phyloP scores from a whole-genome alignment of 2,888 invertebrate genomes.

The Patella caerulea region DNA sequence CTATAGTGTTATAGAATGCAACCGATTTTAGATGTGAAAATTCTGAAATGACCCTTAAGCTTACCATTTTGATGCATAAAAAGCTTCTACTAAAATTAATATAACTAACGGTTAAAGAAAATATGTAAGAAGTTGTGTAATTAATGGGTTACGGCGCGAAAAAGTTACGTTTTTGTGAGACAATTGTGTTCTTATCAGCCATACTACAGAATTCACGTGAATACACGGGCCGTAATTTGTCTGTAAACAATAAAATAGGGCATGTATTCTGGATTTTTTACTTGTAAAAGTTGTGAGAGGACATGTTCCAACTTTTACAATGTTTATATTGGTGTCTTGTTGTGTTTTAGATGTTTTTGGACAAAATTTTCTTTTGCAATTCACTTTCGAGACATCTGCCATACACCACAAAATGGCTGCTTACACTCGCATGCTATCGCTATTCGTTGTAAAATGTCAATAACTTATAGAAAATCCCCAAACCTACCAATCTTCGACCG shows the following conservation, averaged over 20 bases:
- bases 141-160: not conserved
- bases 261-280: not conserved
- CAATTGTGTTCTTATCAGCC: too few relatives aligned
- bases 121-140: too few relatives aligned
- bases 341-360: not conserved
- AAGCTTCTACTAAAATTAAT: too few relatives aligned
- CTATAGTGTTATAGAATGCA: not conserved
- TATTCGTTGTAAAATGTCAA: slow-evolving; percentile 22
- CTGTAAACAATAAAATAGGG: not conserved
- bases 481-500: slow-evolving; percentile 63
- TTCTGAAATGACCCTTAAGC: not conserved
- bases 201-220: not conserved
- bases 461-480: slow-evolving; percentile 37
- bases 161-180: not conserved
- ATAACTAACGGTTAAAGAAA: too few relatives aligned
- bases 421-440: slow-evolving; percentile 32
- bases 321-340: not conserved
- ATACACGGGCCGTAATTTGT: not conserved
- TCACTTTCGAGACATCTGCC: not conserved
- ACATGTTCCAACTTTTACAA: not conserved
- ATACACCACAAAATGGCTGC: slow-evolving; percentile 46
- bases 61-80: not conserved
- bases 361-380: slow-evolving; percentile 20
- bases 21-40: slow-evolving; percentile 2
- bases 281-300: not conserved